These are phyloP conservation scores for Rostratula benghalensis DNA, from an alignment of 2,113 vertebrate genomes.

Conservation along the genomic window DNA sequence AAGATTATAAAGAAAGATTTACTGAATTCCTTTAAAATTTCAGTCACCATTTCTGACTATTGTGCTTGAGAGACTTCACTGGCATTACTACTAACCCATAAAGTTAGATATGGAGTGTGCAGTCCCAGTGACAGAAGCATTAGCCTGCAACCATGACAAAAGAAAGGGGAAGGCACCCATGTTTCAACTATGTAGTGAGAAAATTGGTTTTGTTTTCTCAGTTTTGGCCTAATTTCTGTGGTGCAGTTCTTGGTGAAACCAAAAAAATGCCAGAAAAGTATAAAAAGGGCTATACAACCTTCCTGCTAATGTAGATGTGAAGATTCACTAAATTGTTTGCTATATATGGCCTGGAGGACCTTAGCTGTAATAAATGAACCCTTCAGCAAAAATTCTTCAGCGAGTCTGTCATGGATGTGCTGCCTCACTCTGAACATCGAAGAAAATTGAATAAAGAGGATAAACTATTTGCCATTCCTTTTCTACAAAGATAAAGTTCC, in stretches of 20 bases:
- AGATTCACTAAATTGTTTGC: neutral
- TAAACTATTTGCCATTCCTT: neutral
- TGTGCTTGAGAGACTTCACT: neutral
- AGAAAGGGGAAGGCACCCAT: neutral
- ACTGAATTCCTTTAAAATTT: accelerated
- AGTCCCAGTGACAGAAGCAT: neutral
- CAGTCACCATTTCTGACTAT: neutral
- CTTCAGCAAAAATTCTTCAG: neutral
- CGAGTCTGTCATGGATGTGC: neutral
- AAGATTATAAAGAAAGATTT: neutral
- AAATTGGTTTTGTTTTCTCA: neutral
- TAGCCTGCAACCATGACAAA: neutral
- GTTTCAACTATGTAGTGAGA: neutral
- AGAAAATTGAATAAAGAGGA: neutral
- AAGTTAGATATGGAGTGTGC: neutral
- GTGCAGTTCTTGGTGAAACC: neutral
- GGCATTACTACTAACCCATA: neutral
- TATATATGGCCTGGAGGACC: neutral
- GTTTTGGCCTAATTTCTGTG: neutral
- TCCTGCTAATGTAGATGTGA: neutral
- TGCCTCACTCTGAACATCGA: neutral
- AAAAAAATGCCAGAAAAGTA: neutral
- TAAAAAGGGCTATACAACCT: neutral
- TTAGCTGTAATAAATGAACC: neutral
- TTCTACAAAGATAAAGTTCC: neutral